phyloP scores from a whole-genome alignment of 2,888 invertebrate species.

The Cheilosia pagana region DNA sequence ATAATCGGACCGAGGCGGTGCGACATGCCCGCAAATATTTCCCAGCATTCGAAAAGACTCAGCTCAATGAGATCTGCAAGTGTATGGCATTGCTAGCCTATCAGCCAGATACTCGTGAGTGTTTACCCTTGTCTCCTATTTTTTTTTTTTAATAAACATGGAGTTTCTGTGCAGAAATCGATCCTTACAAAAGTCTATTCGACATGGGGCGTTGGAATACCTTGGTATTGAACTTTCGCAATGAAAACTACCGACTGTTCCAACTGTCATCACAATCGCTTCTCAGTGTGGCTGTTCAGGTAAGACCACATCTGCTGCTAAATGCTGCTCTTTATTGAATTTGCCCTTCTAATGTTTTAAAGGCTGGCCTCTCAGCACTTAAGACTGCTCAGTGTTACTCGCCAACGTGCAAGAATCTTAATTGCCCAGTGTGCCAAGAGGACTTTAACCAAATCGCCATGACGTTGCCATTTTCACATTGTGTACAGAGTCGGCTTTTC shows the following conservation, averaged over 20 bases:
- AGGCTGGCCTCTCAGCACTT: constrained; percentile 95
- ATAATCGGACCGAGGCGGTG: constrained; percentile 95
- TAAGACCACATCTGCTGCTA: constrained; percentile 47
- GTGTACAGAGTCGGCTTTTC: constrained; percentile 96
- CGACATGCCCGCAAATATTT: constrained; percentile 97
- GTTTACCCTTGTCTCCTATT: constrained; percentile 56
- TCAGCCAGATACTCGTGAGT: constrained; percentile 89
- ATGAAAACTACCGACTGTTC: constrained; percentile 96
- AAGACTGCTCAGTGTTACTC: constrained; percentile 96
- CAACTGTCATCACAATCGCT: constrained; percentile 96
- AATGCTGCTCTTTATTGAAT: background rate
- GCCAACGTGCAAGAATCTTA: constrained; percentile 89
- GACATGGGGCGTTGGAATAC: constrained; percentile 90
- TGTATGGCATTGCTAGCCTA: constrained; percentile 98
- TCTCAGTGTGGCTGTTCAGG: constrained; percentile 94
- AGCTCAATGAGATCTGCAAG: constrained; percentile 93
- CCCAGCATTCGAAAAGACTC: constrained; percentile 93
- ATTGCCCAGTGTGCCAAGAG: constrained; percentile 96
- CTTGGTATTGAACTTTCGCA: constrained; percentile 94
- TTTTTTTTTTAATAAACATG: background rate
- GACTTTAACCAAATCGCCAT: constrained; percentile 94
- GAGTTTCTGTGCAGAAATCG: constrained; percentile 84
- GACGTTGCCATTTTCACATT: constrained; percentile 96
- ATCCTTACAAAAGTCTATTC: constrained; percentile 89
- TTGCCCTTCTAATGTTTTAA: constrained; percentile 10